A percentile compares a stretch with the other conserved stretches of the same genome.
These are phyloP conservation scores for Troglohyphantes excavatus DNA, from an alignment of 2,888 invertebrate species.

Conservation along the genomic window DNA sequence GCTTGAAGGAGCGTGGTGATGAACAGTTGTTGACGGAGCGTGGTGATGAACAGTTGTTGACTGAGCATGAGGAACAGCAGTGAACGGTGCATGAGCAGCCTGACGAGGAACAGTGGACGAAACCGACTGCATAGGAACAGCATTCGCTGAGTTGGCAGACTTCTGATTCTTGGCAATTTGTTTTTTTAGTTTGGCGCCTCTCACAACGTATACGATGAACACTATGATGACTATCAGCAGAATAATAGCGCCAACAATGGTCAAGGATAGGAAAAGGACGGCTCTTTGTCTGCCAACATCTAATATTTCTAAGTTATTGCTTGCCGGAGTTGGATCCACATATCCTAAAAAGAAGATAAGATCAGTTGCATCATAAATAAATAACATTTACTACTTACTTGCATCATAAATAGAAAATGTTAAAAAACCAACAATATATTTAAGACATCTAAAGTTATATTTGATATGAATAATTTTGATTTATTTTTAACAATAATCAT, in stretches of 20 bases:
- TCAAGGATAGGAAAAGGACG: neutral
- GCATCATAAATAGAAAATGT: too few relatives aligned
- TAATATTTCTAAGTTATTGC: too few relatives aligned
- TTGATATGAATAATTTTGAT: too few relatives aligned
- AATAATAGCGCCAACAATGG: neutral
- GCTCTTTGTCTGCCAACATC: too few relatives aligned
- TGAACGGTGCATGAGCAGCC: neutral
- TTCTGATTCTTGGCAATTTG: neutral
- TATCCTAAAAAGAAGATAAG: neutral
- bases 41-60: neutral
- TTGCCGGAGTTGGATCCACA: neutral
- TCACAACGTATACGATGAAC: neutral
- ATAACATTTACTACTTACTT: too few relatives aligned
- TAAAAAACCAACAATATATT: too few relatives aligned
- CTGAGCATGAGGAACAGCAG: neutral
- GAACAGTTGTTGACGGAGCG: neutral
- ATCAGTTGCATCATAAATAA: neutral
- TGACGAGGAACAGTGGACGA: constrained; percentile 14
- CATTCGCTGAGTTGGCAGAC: neutral
- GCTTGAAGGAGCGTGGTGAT: neutral
- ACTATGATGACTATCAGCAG: constrained; percentile 4
- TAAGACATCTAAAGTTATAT: too few relatives aligned
- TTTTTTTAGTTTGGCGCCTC: neutral
- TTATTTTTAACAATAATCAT: too few relatives aligned
- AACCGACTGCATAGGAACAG: constrained; percentile 14